Evolutionary conservation across 2,888 invertebrate genomes (phyloP).

Genomic region (Acleris emargana): DNA sequence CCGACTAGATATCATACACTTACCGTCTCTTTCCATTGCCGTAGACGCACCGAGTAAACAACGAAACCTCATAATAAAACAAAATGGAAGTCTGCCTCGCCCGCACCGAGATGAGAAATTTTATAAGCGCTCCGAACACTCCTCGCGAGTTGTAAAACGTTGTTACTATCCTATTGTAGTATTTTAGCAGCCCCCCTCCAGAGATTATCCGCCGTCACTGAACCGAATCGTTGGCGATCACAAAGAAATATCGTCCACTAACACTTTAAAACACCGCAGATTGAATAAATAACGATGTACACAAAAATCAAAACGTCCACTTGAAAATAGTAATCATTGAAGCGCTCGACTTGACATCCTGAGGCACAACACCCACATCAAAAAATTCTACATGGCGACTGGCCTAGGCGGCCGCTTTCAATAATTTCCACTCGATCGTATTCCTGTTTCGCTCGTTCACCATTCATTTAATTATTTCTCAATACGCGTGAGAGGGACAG

Average conservation of each 20-base stretch:
- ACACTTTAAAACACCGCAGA: constrained; percentile 58
- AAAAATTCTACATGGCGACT: constrained; percentile 81
- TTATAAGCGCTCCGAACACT: constrained; percentile 68
- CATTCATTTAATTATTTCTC: constrained; percentile 81
- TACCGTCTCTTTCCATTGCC: constrained; percentile 80
- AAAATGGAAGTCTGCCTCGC: constrained; percentile 80
- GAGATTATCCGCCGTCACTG: constrained; percentile 73
- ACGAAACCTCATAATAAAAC: constrained; percentile 80
- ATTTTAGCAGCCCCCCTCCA: constrained; percentile 82
- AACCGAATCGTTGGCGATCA: constrained; percentile 65
- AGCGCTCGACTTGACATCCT: constrained; percentile 83
- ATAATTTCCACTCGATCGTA: constrained; percentile 81
- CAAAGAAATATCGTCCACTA: constrained; percentile 63
- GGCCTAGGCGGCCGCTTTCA: constrained; percentile 74
- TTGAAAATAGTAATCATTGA: constrained; percentile 81
- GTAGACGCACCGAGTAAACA: constrained; percentile 75
- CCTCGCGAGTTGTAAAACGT: constrained; percentile 79
- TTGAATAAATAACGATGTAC: constrained; percentile 62
- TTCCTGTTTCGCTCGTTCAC: constrained; percentile 77
- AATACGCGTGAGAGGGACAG: constrained; percentile 74
- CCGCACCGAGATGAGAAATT: constrained; percentile 75
- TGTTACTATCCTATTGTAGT: constrained; percentile 83
- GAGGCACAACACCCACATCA: constrained; percentile 82
- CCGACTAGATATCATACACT: constrained; percentile 57
- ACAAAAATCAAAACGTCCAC: constrained; percentile 70